phyloP scores from a whole-genome alignment of 2,888 invertebrate genomes.

The Conops quadrifasciatus region DNA sequence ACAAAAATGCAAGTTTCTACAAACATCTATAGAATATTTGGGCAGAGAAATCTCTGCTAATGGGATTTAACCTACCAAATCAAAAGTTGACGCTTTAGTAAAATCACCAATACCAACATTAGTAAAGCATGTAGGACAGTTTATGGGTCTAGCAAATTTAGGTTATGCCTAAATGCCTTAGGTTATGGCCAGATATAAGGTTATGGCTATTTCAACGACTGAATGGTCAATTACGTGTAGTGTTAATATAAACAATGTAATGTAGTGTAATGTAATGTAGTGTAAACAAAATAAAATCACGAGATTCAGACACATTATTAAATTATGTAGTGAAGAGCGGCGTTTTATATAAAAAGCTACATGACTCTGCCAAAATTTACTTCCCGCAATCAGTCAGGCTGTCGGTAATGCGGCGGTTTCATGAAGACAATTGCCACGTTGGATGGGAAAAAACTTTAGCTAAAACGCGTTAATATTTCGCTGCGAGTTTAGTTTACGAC shows the following conservation, averaged over 20 bases:
- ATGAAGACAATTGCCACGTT: conserved; percentile 23
- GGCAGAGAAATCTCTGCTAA: background rate
- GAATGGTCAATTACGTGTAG: no score
- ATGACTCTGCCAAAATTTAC: background rate
- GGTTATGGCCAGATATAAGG: no score
- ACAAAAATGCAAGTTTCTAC: background rate
- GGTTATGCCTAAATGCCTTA: no score
- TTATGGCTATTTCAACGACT: no score
- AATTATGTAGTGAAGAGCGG: conserved; percentile 5
- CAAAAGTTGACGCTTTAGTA: background rate
- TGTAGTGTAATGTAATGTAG: no score
- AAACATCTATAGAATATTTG: background rate
- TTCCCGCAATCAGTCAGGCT: background rate
- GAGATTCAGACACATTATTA: conserved; percentile 25
- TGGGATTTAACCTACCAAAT: background rate
- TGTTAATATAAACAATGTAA: no score
- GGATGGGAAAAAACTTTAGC: conserved; percentile 40
- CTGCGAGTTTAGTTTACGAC: no score
- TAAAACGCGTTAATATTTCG: conserved; percentile 38
- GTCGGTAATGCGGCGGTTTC: background rate
- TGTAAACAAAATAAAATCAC: no score
- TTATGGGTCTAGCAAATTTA: background rate
- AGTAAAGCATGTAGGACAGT: background rate
- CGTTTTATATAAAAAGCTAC: background rate
- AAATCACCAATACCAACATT: background rate